These are phyloP conservation scores for Arge pagana DNA, from an alignment of 2,888 invertebrate genomes.

Conservation along the genomic window DNA sequence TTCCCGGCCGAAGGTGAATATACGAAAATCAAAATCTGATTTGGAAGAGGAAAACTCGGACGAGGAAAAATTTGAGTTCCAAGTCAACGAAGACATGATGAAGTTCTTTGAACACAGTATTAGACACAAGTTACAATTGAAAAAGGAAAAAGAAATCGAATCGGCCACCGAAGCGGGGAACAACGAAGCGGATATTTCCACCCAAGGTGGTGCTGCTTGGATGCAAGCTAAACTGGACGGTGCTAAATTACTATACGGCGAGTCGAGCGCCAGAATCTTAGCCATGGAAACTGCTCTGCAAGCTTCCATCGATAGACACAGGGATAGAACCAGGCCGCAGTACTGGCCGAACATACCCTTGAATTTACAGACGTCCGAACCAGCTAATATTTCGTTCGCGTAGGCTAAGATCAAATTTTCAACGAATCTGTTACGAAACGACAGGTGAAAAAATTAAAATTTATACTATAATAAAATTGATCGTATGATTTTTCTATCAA, in stretches of 20 bases:
- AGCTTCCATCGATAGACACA: constrained; percentile 67
- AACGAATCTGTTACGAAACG: too few relatives aligned
- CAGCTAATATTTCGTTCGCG: too few relatives aligned
- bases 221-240: constrained; percentile 53
- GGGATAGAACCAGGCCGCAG: constrained; percentile 66
- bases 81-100: constrained; percentile 68
- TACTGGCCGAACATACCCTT: constrained; percentile 78
- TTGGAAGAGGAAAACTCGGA: constrained; percentile 36
- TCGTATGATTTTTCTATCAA: too few relatives aligned
- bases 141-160: constrained; percentile 40
- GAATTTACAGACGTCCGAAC: constrained; percentile 55
- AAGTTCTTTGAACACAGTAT: constrained; percentile 67
- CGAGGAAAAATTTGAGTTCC: constrained; percentile 59
- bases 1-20: neutral
- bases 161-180: constrained; percentile 25
- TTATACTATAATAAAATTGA: too few relatives aligned
- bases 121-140: constrained; percentile 60
- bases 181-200: constrained; percentile 16
- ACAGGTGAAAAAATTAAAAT: too few relatives aligned
- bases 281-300: constrained; percentile 76
- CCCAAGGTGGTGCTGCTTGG: constrained; percentile 38
- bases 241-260: constrained; percentile 67
- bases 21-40: neutral
- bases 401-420: too few relatives aligned
- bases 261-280: constrained; percentile 67